Percentiles rank a stretch among this genome's conserved stretches.
Evolutionary conservation across 2,113 vertebrate species (phyloP).

Genomic region (Prietella phreatophila): DNA sequence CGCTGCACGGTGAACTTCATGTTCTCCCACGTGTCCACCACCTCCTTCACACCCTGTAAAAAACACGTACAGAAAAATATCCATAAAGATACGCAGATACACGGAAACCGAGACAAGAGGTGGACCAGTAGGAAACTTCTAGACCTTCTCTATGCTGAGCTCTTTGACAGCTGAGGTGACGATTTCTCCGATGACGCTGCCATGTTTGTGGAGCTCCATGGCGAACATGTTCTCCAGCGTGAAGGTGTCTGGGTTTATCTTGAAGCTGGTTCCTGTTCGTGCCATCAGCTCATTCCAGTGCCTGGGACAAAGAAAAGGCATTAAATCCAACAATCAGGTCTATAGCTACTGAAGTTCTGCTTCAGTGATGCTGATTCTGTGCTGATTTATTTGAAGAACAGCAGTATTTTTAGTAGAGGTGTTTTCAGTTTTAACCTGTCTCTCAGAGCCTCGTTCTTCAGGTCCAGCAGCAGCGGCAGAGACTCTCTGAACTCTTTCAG

Average conservation of each 20-base stretch:
- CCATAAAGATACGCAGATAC: neutral
- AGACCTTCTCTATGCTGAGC: conserved; percentile 89
- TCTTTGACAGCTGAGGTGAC: conserved; percentile 88
- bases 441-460: conserved; percentile 92
- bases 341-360: neutral
- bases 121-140: neutral
- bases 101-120: neutral
- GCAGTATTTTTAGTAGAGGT: neutral
- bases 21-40: conserved; percentile 88
- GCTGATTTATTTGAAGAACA: neutral
- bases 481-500: conserved; percentile 93
- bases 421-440: conserved; percentile 75
- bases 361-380: neutral
- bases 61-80: neutral
- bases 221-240: conserved; percentile 96
- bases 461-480: conserved; percentile 86
- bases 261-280: conserved; percentile 81
- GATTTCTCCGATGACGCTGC: conserved; percentile 81
- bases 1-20: conserved; percentile 83
- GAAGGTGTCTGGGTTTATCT: conserved; percentile 85
- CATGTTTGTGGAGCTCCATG: conserved; percentile 88
- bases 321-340: neutral
- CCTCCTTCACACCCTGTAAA: conserved; percentile 86
- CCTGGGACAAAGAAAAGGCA: conserved; percentile 64
- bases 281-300: conserved; percentile 93